Evolutionary conservation across 1,140 invertebrate species (phyloP).

Genomic region (Bombyx mori): DNA sequence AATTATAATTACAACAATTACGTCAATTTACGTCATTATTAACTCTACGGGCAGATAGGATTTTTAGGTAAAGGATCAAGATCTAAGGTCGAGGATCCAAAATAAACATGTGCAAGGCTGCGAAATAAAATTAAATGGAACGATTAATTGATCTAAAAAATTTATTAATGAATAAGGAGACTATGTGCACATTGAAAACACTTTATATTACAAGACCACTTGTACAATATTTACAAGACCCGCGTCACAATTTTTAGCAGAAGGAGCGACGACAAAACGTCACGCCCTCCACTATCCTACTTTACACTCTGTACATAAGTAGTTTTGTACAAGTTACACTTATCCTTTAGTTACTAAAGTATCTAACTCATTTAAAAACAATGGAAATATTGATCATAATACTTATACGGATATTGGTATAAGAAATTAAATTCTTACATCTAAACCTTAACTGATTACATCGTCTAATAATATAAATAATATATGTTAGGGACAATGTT

Average conservation of each 20-base stretch:
- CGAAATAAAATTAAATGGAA: constrained; percentile 30
- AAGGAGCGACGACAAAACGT: constrained; percentile 18
- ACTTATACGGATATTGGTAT: constrained; percentile 65
- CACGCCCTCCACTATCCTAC: constrained; percentile 31
- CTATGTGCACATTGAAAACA: constrained; percentile 70
- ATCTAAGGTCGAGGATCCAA: no score
- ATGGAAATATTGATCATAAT: constrained; percentile 67
- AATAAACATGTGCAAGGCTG: no score
- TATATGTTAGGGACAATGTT: constrained; percentile 42
- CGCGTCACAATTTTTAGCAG: constrained; percentile 30
- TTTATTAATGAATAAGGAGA: constrained; percentile 70
- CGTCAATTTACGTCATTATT: no score
- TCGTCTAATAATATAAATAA: constrained; percentile 45
- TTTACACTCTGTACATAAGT: constrained; percentile 62
- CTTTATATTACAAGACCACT: constrained; percentile 60
- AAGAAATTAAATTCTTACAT: constrained; percentile 61
- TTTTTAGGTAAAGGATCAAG: no score
- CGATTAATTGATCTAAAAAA: constrained; percentile 64
- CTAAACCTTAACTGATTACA: constrained; percentile 48
- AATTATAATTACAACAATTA: no score
- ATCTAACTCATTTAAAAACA: constrained; percentile 50
- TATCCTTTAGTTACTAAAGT: constrained; percentile 46
- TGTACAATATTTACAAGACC: constrained; percentile 65
- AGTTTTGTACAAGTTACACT: constrained; percentile 64
- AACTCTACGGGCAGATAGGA: no score